Base-by-base conservation (phyloP, 2,797 vertebrate species). In the Acridotheres tristis region DNA sequence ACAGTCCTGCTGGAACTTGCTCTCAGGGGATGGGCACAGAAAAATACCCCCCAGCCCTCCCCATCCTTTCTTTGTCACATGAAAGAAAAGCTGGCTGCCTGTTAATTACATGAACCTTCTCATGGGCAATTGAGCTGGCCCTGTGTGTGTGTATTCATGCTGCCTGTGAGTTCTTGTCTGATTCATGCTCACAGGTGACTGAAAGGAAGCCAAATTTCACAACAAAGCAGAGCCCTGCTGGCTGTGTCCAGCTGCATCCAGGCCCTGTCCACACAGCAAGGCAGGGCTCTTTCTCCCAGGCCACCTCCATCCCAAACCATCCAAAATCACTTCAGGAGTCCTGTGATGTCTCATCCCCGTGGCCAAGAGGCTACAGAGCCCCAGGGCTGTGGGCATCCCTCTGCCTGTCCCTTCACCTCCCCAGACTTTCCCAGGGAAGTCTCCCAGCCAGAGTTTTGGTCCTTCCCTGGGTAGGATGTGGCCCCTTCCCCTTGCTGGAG, bases 101-200 rank as follows among this genome's bases (percentile, higher is more conserved):
- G 82, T 92, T 96, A 95, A 94, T 96, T 89, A 95, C 81, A 77
- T 11, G 75, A 94, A 83, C 78, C 72, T 90, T 95, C 94, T 94
- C 90, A 95, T 81, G 92, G 94, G 85, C 87, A 72, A 92, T 89
- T 93, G 90, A 92, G 90, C 93, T 34, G 90, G 78, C 93, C 1
- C 11, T 5, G 27, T 68, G 78, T 51, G 77, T 48, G 69, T 4
- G 68, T 34, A 50, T 55, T 96, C 87, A 47, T 0, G 34, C 84
- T 85, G 88, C n/a, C 88, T 47, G 55, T 8, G 43, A 85, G 88
- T 74, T 87, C 88, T 58, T 9, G 13, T n/a, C 86, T 76, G 92
- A 88, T 67, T 88, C 17, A 1, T 53, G 72, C 72, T 94, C 81
- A 87, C 78, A 75, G 90, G 90, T 94, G 87, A 92, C 93, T 94